Evolutionary conservation across 2,888 invertebrate species (phyloP), one percentile per base, ranked within the genome.

Genomic region (Drosophila monieri): DNA sequence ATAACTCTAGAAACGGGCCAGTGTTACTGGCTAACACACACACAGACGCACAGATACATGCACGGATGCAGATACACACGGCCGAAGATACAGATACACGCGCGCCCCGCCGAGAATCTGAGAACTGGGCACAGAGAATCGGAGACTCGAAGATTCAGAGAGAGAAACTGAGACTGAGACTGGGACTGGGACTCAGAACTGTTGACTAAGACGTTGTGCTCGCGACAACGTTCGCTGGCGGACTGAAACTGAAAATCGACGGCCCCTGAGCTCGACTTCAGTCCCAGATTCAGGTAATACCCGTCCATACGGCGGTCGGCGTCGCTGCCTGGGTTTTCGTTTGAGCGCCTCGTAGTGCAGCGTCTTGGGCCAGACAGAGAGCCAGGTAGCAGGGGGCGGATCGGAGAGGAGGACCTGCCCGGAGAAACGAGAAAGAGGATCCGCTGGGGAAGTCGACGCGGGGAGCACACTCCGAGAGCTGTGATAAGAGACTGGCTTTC

Each of bases 141-240:
- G 27, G n/a, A 64, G 60, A 58, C 14, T 46, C 10, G 48, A 21
- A 48, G 39, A 54, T 41, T 41, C 59, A 59, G 55, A 27, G 27
- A 27, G 44, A 37, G 15, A 35, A 48, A 53, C 14, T 37, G 5
- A 27, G 52, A 39, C 59, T 41, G 66, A 59, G 52, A 41, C 57
- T 37, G 30, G 15, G 27, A n/a, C 58, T 14, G 35, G 25, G 35
- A 43, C 9, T 14, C 53, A 10, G 14, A 54, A 43, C 52, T 23
- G 46, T 48, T 32, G 70, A 44, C 46, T 62, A 15, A 71, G 68
- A 69, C 62, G 84, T 77, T 84, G 73, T 62, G 84, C 73, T 80
- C 84, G 77, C 79, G 70, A 79, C 77, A 72, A 85, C 80, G 86
- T 83, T 80, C 86, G 77, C 57, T 67, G 74, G 77, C 68, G 60